Evolutionary conservation across 2,113 vertebrate genomes (phyloP).

Genomic region (Engystomops pustulosus): DNA sequence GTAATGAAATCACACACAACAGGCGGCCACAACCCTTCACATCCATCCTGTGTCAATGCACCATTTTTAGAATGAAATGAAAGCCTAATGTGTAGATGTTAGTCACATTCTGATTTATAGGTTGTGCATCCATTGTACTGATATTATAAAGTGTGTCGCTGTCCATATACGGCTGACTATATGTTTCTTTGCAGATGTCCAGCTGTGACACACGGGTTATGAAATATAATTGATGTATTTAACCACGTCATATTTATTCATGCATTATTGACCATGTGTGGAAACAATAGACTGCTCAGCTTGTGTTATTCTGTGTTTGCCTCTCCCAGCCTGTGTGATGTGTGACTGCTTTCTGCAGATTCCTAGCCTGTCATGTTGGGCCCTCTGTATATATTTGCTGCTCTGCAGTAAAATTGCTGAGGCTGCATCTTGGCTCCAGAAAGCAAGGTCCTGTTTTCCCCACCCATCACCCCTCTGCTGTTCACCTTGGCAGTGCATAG

Average conservation of each 20-base stretch:
- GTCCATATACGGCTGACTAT: not conserved
- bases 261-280: conserved; percentile 12
- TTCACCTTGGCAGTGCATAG: conserved; percentile 77
- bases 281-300: not conserved
- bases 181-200: not conserved
- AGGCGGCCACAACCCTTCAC: too few species aligned
- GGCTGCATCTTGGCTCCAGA: conserved; percentile 70
- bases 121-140: too few species aligned
- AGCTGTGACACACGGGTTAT: not conserved
- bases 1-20: too few species aligned
- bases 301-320: not conserved
- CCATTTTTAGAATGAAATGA: too few species aligned
- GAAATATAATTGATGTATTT: not conserved
- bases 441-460: conserved; percentile 42
- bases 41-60: too few species aligned
- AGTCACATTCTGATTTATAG: too few species aligned
- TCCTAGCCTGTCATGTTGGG: not conserved
- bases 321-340: not conserved
- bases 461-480: conserved; percentile 51
- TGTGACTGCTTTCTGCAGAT: conserved; percentile 50
- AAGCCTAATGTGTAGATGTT: too few species aligned
- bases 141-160: too few species aligned
- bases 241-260: not conserved
- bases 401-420: conserved; percentile 71
- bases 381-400: conserved; percentile 51